A percentile compares a stretch with the other conserved stretches of the same genome.
Evolutionary conservation across 2,797 vertebrate species (phyloP).

Genomic region (Melanotaenia trifasciata): DNA sequence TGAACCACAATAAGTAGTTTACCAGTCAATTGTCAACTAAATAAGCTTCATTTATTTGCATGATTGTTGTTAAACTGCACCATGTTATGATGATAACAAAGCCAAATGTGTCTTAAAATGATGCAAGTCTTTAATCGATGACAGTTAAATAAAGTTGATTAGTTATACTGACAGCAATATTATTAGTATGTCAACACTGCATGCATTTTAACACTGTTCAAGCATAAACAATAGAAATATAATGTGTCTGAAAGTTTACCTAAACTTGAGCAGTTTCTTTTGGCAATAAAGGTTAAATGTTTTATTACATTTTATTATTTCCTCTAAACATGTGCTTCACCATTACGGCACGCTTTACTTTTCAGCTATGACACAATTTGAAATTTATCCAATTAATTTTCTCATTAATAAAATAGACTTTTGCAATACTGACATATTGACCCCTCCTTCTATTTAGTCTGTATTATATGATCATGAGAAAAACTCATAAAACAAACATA

Average conservation of each 20-base stretch:
- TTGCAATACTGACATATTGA: neutral
- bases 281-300: no score
- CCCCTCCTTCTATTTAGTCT: neutral
- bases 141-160: neutral
- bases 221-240: neutral
- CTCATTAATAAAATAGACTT: neutral
- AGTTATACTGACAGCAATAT: neutral
- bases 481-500: no score
- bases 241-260: neutral
- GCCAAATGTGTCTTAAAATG: neutral
- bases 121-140: neutral
- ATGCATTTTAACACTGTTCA: neutral
- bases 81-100: neutral
- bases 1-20: slow-evolving; percentile 3
- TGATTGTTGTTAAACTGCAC: no score
- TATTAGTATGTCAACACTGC: slow-evolving; percentile 7
- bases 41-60: no score
- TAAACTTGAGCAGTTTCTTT: neutral
- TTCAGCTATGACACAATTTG: neutral
- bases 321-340: neutral
- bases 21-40: neutral
- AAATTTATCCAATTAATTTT: neutral
- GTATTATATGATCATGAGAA: slow-evolving; percentile 9
- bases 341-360: neutral
- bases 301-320: neutral